Conservation (phyloP, 2,113 vertebrate genomes). For the Echinops telfairi region DNA sequence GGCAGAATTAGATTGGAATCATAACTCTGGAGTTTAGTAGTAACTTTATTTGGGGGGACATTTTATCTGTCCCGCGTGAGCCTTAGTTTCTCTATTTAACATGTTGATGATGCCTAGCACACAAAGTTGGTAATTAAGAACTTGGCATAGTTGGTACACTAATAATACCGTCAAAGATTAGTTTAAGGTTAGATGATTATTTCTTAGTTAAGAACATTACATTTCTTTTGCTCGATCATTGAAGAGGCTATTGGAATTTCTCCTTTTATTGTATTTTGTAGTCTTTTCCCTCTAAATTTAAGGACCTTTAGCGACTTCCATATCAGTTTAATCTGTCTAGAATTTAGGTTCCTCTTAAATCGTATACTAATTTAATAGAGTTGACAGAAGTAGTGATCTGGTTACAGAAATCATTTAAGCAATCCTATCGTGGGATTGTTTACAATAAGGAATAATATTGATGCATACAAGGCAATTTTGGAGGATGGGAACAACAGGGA, state of each 20-base stretch:
- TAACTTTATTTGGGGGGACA: neutral
- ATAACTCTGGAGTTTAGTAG: neutral
- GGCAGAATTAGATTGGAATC: too few species aligned
- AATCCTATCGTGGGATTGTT: neutral
- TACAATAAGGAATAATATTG: neutral
- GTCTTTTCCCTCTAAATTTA: neutral
- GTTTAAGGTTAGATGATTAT: neutral
- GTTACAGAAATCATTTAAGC: neutral
- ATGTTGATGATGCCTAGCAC: neutral
- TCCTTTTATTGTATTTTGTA: too few species aligned
- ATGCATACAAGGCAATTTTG: neutral
- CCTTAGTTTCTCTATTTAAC: neutral
- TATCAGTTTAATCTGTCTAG: neutral
- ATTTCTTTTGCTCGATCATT: neutral
- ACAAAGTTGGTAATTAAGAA: neutral
- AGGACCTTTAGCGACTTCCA: neutral
- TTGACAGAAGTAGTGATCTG: neutral
- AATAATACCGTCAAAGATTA: neutral
- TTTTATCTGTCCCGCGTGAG: neutral
- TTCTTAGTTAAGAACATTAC: neutral
- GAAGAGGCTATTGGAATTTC: too few species aligned
- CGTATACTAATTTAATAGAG: neutral
- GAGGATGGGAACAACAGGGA: too few species aligned
- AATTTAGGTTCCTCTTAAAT: neutral
- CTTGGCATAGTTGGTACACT: neutral